A percentile compares a stretch with the other conserved stretches of the same genome.
These are phyloP conservation scores for Epicampocera succincta DNA, from an alignment of 2,888 invertebrate species.

Conservation along the genomic window DNA sequence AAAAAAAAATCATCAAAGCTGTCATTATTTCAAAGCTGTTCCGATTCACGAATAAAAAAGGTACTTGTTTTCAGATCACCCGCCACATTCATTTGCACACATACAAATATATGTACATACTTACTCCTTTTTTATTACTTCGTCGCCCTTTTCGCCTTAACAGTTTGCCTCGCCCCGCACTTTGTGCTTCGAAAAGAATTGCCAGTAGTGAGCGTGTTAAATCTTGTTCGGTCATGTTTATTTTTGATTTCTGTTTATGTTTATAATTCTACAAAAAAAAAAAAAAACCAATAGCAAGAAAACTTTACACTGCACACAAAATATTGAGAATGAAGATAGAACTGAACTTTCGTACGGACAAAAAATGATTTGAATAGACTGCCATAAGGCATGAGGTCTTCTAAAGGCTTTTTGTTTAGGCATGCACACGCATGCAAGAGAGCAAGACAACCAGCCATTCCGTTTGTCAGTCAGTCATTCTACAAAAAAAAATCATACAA, in stretches of 20 bases:
- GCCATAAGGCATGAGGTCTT: slow-evolving; percentile 35
- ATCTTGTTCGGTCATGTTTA: slow-evolving; percentile 72
- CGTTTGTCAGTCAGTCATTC: slow-evolving; percentile 28
- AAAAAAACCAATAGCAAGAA: slow-evolving; percentile 5
- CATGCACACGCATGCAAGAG: slow-evolving; percentile 61
- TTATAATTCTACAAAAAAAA: slow-evolving; percentile 28
- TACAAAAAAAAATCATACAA: slow-evolving; percentile 32
- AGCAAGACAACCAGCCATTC: slow-evolving; percentile 52
- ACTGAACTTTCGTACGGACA: neutral
- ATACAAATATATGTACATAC: neutral
- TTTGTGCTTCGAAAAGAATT: slow-evolving; percentile 10
- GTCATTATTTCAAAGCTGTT: too few species aligned
- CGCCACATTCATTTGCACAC: neutral
- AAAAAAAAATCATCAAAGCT: too few species aligned
- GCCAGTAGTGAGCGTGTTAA: slow-evolving; percentile 59
- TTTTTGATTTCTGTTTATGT: slow-evolving; percentile 65
- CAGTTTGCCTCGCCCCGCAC: neutral
- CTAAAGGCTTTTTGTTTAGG: slow-evolving; percentile 25
- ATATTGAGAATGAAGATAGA: neutral
- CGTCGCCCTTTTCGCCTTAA: slow-evolving; percentile 4
- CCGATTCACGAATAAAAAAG: too few species aligned
- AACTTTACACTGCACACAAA: neutral
- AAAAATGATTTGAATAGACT: neutral
- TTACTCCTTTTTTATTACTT: slow-evolving; percentile 1
- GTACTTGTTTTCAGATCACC: too few species aligned